Conservation (phyloP, 2,888 invertebrate genomes). For the Brachypterus glaber region DNA sequence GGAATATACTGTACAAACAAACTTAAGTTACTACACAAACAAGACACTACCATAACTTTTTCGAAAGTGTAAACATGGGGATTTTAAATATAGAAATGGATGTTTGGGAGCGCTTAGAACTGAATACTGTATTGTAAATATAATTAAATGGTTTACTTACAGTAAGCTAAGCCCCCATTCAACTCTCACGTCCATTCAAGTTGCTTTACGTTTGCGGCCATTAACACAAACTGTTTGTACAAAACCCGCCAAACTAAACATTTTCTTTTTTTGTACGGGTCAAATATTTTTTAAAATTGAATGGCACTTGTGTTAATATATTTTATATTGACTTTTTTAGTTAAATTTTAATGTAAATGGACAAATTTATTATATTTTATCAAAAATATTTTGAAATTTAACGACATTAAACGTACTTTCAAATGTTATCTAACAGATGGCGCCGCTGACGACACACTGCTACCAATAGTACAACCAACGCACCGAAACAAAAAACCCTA, state of each 20-base stretch:
- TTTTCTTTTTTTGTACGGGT: not conserved
- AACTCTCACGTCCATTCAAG: slow-evolving; percentile 31
- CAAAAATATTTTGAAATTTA: slow-evolving; percentile 15
- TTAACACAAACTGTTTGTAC: slow-evolving; percentile 28
- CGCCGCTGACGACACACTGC: no score
- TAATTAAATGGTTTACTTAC: slow-evolving; percentile 17
- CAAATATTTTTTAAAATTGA: not conserved
- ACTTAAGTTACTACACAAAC: slow-evolving; percentile 16
- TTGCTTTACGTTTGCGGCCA: slow-evolving; percentile 38
- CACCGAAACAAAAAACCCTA: no score
- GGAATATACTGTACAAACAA: slow-evolving; percentile 7
- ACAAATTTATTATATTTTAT: not conserved
- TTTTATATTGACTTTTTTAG: not conserved
- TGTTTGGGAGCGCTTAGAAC: no score
- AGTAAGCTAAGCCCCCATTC: slow-evolving; percentile 27
- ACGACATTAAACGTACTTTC: slow-evolving; percentile 9
- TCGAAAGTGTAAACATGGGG: no score
- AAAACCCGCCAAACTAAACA: slow-evolving; percentile 23
- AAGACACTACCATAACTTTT: no score
- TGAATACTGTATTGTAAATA: no score
- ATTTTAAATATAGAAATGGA: no score
- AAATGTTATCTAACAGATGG: not conserved
- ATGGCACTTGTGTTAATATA: not conserved
- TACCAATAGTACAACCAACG: no score
- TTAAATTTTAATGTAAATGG: slow-evolving; percentile 8